Evolutionary conservation across 2,113 vertebrate species (phyloP).

Genomic region (Tympanuchus pallidicinctus): DNA sequence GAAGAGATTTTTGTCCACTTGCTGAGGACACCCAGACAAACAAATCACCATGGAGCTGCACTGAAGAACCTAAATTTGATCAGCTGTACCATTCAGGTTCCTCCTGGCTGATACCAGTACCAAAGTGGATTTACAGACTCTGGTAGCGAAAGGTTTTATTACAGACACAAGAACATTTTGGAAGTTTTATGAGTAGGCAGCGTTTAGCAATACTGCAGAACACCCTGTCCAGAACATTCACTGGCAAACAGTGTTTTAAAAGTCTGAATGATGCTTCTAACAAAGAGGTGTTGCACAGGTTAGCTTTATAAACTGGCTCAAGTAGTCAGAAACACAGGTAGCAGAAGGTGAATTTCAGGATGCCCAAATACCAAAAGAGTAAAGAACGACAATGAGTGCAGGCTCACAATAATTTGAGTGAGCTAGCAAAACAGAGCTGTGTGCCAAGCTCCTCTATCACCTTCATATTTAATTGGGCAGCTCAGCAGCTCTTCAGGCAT

Average conservation of each 20-base stretch:
- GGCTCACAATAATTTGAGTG: background rate
- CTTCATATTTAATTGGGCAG: background rate
- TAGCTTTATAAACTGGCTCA: background rate
- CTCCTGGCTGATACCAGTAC: background rate
- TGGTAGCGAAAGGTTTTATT: background rate
- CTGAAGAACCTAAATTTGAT: background rate
- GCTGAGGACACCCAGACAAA: background rate
- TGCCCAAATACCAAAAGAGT: background rate
- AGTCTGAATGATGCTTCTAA: background rate
- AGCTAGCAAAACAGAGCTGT: background rate
- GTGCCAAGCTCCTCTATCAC: background rate
- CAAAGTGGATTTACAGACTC: background rate
- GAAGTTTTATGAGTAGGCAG: background rate
- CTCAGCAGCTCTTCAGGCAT: background rate
- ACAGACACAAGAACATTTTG: background rate
- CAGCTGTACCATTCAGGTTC: background rate
- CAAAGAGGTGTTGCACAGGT: background rate
- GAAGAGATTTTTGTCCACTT: background rate
- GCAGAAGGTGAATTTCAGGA: background rate
- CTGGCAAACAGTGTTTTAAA: background rate
- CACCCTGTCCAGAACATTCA: background rate
- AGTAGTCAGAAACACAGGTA: background rate
- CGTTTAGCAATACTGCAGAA: background rate
- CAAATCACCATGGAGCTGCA: background rate
- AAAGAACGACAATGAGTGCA: background rate